These are phyloP conservation scores for Thysanoteuthis rhombus DNA, from an alignment of 2,888 invertebrate species.

Conservation along the genomic window DNA sequence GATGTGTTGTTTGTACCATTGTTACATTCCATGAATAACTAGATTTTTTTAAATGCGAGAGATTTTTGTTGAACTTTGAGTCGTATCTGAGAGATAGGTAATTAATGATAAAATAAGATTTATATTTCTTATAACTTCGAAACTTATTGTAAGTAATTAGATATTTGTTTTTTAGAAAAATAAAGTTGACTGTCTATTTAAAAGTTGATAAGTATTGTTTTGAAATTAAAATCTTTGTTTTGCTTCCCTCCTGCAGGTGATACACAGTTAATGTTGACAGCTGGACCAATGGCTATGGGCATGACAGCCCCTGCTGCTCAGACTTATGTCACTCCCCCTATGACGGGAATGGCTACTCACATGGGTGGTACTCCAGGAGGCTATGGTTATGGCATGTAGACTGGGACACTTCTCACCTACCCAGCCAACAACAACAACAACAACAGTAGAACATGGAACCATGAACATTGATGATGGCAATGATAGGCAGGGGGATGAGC, in stretches of 20 bases:
- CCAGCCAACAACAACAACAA: conserved; percentile 16
- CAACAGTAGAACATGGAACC: background rate
- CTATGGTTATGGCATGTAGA: conserved; percentile 55
- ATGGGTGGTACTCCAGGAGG: conserved; percentile 38
- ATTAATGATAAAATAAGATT: background rate
- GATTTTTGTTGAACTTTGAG: background rate
- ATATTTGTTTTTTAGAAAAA: too few relatives aligned
- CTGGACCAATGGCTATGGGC: conserved; percentile 75
- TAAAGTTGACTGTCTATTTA: too few relatives aligned
- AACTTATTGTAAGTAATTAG: too few relatives aligned
- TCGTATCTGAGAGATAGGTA: background rate
- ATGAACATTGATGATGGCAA: background rate
- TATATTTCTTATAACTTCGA: background rate
- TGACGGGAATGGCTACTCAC: conserved; percentile 38
- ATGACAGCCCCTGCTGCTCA: conserved; percentile 45
- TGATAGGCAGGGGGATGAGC: background rate
- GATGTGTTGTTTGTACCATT: too few relatives aligned
- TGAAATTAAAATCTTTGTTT: background rate
- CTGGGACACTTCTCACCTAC: conserved; percentile 22
- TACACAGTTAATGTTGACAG: conserved; percentile 97
- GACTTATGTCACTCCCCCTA: conserved; percentile 43
- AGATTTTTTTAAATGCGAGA: too few relatives aligned
- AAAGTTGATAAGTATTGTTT: too few relatives aligned
- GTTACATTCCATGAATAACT: too few relatives aligned
- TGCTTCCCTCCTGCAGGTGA: conserved; percentile 70